Base-by-base conservation (phyloP, 2,888 invertebrate species). In the Congeria kusceri region DNA sequence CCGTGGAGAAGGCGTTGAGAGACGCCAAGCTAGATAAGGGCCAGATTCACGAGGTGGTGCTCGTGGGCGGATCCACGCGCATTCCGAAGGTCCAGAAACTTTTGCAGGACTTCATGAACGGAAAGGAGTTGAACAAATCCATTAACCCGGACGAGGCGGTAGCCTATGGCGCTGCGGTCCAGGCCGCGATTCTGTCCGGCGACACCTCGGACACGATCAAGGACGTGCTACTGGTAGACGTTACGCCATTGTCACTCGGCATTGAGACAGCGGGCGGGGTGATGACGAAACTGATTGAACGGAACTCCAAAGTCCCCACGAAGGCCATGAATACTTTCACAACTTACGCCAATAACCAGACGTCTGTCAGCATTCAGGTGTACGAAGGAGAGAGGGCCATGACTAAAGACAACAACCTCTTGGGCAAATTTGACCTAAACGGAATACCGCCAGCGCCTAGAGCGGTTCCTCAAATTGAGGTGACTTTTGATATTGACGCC, bases 91-190 rank as follows among this genome's bases (percentile, higher is more conserved):
- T 92, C n/a, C 92, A 92, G 83, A 90, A 90, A 75, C 69, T 91
- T 63, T 80, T 91, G 46, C 85, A 89, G 57, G 88, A 90, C 28
- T 89, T 89, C 70, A 90, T 92, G 88, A 87, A 83, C 63, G 89
- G 87, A 15, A 87, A 84, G 68, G 88, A 87, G 56, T 75, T 90
- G 39, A 89, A 88, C 68, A 87, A 88, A 63, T 88, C 88, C 9
- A 89, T 98, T 95, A 98, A 98, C 93, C 98, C 98, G n/a, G 98
- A 98, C 94, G 98, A 99, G 94, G 98, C 98, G 89, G 98, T 98
- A 13, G 98, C 98, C 3, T 98, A 87, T 57, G 86, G 88, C 28
- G 87, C 87, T 11, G 88, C 91, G 20, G 85, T 98, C 91, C 95
- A 70, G 28, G 64, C 71, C 9, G 71, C 71, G 9, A 72, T 64